These are phyloP conservation scores for Capitulum mitella DNA, from an alignment of 2,888 invertebrate species.

Conservation along the genomic window DNA sequence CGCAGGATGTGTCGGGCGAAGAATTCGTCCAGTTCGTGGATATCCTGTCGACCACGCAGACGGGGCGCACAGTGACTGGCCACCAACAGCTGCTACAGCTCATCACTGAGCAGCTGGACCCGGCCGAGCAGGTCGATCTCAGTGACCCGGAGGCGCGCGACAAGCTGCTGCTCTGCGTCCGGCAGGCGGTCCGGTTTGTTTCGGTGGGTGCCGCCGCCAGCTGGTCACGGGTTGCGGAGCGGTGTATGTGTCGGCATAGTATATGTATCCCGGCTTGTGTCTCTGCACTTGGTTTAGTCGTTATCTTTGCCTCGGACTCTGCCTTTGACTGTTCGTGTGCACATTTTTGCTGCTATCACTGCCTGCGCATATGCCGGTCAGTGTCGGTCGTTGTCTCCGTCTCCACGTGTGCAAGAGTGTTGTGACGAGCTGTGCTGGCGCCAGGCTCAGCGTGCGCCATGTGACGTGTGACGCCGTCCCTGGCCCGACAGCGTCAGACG, in stretches of 20 bases:
- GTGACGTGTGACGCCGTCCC: neutral
- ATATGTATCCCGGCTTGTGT: too few species aligned
- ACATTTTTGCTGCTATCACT: too few species aligned
- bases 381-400: too few species aligned
- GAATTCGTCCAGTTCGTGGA: conserved; percentile 87
- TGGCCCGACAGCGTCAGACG: conserved; percentile 49
- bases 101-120: conserved; percentile 69
- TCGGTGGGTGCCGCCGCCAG: conserved; percentile 67
- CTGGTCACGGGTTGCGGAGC: neutral
- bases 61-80: conserved; percentile 71
- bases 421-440: too few species aligned
- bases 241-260: too few species aligned
- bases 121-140: conserved; percentile 39
- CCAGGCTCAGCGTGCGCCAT: neutral
- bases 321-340: too few species aligned
- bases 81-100: conserved; percentile 80
- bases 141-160: conserved; percentile 51
- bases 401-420: too few species aligned
- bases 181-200: conserved; percentile 76
- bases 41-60: conserved; percentile 68
- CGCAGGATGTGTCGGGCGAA: conserved; percentile 54
- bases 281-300: too few species aligned
- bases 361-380: too few species aligned
- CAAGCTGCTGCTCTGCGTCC: conserved; percentile 73
- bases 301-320: too few species aligned